Conservation (phyloP, 1,140 invertebrate genomes). For the Brachionus rubens region DNA sequence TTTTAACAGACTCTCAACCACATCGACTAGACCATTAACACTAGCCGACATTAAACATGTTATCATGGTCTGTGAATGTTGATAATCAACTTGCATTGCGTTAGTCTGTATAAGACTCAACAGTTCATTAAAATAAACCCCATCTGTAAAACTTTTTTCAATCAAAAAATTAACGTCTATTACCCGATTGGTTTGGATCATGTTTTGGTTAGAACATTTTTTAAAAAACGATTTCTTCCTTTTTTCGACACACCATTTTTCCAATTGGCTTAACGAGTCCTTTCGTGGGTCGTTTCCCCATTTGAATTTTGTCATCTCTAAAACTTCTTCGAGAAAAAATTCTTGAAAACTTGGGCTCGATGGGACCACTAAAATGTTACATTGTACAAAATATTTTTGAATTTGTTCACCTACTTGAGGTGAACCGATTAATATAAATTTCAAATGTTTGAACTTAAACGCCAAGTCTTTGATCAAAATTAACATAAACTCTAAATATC, state of each 20-base stretch:
- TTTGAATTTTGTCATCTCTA: not conserved
- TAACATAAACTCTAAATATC: slow-evolving; percentile 85
- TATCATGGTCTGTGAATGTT: slow-evolving; percentile 68
- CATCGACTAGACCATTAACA: slow-evolving; percentile 66
- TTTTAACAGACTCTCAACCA: slow-evolving; percentile 69
- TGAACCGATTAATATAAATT: slow-evolving; percentile 90
- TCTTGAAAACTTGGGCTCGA: not conserved
- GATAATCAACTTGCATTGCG: slow-evolving; percentile 57
- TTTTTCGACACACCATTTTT: slow-evolving; percentile 13
- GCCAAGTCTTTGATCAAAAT: slow-evolving; percentile 77
- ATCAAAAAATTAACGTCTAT: not conserved
- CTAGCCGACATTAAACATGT: slow-evolving; percentile 75
- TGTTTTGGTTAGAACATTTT: not conserved
- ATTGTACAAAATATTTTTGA: slow-evolving; percentile 79
- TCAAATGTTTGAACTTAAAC: slow-evolving; percentile 69
- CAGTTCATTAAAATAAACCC: slow-evolving; percentile 13
- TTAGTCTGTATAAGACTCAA: not conserved
- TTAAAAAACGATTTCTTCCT: slow-evolving; percentile 29
- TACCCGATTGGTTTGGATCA: not conserved
- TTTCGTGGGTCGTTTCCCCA: not conserved
- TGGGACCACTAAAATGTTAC: slow-evolving; percentile 68
- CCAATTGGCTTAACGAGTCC: not conserved
- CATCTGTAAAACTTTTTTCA: not conserved
- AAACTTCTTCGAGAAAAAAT: slow-evolving; percentile 1
- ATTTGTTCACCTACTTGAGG: slow-evolving; percentile 74